A percentile compares a stretch with the other conserved stretches of the same genome.
phyloP scores from a whole-genome alignment of 2,113 vertebrate species.

The Anolis carolinensis region DNA sequence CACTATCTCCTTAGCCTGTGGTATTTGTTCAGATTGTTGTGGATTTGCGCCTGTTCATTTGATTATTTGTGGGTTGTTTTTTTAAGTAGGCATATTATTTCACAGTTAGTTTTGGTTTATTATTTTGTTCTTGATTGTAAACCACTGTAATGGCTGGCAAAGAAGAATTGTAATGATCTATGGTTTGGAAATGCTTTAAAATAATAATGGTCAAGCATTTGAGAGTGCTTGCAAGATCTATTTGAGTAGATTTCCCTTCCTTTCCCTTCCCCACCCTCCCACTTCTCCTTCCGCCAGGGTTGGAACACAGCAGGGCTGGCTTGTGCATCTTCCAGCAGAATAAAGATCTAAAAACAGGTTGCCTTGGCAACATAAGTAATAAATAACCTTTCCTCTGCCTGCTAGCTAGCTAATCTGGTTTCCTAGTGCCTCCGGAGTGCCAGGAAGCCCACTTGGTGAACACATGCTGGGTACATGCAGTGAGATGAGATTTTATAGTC shows the following conservation, averaged over 20 bases:
- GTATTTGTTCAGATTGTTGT: not conserved
- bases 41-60: not conserved
- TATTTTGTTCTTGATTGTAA: not conserved
- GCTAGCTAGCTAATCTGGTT: slow-evolving; percentile 44
- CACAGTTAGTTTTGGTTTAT: not conserved
- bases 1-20: too few species aligned
- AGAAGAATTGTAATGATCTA: not conserved
- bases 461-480: not conserved
- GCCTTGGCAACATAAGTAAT: slow-evolving; percentile 29
- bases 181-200: not conserved
- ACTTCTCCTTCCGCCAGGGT: not conserved
- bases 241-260: not conserved
- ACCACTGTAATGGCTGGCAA: too few species aligned
- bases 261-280: not conserved
- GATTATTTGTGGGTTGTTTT: not conserved
- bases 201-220: not conserved
- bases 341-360: slow-evolving; percentile 12
- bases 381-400: slow-evolving; percentile 39
- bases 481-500: not conserved
- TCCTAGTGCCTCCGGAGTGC: slow-evolving; percentile 34
- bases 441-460: slow-evolving; percentile 25
- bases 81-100: not conserved
- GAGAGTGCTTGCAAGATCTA: not conserved
- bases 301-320: not conserved
- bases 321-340: not conserved